A percentile compares a stretch with the other conserved stretches of the same genome.
phyloP scores from a whole-genome alignment of 1,140 invertebrate genomes.

The Ruditapes philippinarum region DNA sequence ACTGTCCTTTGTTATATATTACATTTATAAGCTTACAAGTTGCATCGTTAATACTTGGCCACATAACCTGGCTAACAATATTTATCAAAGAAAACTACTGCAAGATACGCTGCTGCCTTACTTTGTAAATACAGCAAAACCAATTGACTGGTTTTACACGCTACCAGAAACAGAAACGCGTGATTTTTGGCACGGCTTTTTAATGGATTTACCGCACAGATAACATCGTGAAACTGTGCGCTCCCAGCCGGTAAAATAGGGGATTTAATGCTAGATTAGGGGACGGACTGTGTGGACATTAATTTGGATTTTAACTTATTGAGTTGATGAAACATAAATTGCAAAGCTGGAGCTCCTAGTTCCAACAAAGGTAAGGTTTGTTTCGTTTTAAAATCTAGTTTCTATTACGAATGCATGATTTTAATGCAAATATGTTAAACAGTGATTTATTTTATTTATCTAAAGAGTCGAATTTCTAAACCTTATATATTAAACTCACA shows the following conservation, averaged over 20 bases:
- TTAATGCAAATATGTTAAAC: no score
- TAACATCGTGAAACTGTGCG: neutral
- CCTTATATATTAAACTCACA: no score
- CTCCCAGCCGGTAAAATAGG: neutral
- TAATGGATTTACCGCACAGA: constrained; percentile 12
- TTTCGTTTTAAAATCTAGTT: no score
- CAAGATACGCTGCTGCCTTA: neutral
- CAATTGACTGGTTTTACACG: neutral
- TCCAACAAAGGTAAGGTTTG: constrained; percentile 26
- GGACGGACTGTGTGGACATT: neutral
- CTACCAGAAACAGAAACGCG: neutral
- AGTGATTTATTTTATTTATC: no score
- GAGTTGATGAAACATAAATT: neutral
- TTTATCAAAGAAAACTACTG: no score
- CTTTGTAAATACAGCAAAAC: neutral
- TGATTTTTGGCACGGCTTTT: constrained; percentile 13
- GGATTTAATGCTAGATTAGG: neutral
- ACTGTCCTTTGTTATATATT: no score
- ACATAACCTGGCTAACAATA: no score
- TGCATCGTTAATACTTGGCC: no score
- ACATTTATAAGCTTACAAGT: no score
- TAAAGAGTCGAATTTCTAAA: no score
- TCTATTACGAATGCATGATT: no score
- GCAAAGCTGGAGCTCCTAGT: constrained; percentile 41
- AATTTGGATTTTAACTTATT: neutral